Evolutionary conservation across 2,113 vertebrate genomes (phyloP), one percentile per base, ranked within the genome.

Genomic region (Psophia crepitans): DNA sequence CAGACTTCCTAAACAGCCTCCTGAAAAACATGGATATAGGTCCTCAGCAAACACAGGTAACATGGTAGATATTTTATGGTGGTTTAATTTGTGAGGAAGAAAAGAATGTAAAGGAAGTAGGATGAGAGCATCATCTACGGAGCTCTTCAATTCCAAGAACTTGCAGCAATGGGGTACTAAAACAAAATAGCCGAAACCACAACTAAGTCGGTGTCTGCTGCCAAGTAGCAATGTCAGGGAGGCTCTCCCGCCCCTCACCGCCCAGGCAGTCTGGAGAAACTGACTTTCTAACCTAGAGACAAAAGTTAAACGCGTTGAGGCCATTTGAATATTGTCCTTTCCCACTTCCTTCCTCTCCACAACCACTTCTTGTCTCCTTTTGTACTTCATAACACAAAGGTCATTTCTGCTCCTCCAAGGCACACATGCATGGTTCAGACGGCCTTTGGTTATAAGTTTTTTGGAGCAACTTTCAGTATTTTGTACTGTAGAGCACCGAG

Each of bases 21-120:
- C 97, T 99, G 33, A 63, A 95, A 93, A 99, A 98, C 30, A 99
- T 99, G 93, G 96, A 98, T 21, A 98, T 99, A 51, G 99, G 99
- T 69, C 99, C 99, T 32, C 98, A 98, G 70, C 98, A 98, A 75
- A 99, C 99, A 66, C 99, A 99, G 98, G 99, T 99, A 96, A 94
- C 63, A 30, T 8, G 3, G 16, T 43, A 46, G 61, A n/a, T 28
- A 39, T 76, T 92, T 94, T 64, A 63, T 56, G 51, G 4, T 33
- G 57, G 9, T 43, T 95, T 49, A 60, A 66, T 63, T 64, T 57
- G 16, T 1, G 2, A 48, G 26, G 37, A 26, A 54, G 57, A n/a
- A 27, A 71, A 18, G 2, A 3, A 9, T 58, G 69, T 91, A 86
- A 32, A 73, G 58, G 77, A 93, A 83, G 28, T 41, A 3, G 44